Evolutionary conservation across 2,888 invertebrate genomes (phyloP).

Genomic region (Tenthredo livida): DNA sequence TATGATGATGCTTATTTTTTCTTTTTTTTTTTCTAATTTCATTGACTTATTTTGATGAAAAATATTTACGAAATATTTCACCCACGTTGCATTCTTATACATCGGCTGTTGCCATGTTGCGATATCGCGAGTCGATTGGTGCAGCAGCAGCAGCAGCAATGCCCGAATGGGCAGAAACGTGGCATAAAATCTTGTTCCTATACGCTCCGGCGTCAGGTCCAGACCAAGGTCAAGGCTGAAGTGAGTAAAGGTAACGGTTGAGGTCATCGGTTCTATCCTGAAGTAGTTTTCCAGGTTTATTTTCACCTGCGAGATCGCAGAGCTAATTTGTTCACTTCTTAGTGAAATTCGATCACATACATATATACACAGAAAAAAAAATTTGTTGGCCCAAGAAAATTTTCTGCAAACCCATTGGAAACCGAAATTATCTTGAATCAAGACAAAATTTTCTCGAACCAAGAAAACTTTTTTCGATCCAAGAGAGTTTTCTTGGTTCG

Average conservation of each 20-base stretch:
- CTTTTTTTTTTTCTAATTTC: neutral
- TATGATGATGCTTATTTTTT: too few relatives aligned
- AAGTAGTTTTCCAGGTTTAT: neutral
- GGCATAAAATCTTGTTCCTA: conserved; percentile 31
- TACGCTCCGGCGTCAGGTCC: conserved; percentile 15
- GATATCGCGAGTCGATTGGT: conserved; percentile 14
- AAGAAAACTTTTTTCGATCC: too few relatives aligned
- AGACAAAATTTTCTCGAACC: too few relatives aligned
- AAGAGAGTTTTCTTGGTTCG: too few relatives aligned
- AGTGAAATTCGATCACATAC: neutral
- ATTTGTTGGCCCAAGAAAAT: too few relatives aligned
- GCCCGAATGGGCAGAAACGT: conserved; percentile 4
- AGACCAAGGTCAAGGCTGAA: conserved; percentile 29
- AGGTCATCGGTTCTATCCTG: conserved; percentile 2
- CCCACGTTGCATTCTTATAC: conserved; percentile 8
- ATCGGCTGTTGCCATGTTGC: conserved; percentile 9
- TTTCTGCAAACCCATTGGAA: too few relatives aligned
- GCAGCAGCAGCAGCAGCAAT: neutral
- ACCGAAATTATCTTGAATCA: too few relatives aligned
- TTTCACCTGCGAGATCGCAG: neutral
- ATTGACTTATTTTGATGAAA: neutral
- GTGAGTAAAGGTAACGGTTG: conserved; percentile 24
- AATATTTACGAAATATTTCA: neutral
- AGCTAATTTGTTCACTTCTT: neutral
- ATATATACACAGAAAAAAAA: too few relatives aligned